phyloP scores from a whole-genome alignment of 2,888 invertebrate species.

The Tipula vernalis region DNA sequence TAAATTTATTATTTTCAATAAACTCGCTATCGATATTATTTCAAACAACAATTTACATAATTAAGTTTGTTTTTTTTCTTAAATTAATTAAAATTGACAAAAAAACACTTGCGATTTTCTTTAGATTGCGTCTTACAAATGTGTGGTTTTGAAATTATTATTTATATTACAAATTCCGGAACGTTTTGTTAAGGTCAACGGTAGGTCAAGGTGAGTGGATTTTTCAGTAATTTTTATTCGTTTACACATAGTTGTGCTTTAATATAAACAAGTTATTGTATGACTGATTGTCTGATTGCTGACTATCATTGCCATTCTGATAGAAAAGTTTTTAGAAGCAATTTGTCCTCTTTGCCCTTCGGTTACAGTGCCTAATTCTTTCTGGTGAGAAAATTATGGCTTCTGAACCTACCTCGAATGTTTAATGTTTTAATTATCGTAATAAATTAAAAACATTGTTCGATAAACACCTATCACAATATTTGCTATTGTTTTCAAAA shows the following conservation, averaged over 20 bases:
- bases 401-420: no score
- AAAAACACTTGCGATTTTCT: neutral
- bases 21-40: neutral
- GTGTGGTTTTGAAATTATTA: neutral
- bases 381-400: no score
- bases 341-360: no score
- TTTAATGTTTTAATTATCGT: neutral
- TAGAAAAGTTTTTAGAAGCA: no score
- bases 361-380: no score
- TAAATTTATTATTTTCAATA: neutral
- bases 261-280: no score
- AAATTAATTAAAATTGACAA: neutral
- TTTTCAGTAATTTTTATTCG: neutral
- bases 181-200: neutral
- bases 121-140: neutral
- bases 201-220: neutral
- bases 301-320: no score
- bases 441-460: no score
- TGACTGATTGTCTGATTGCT: no score
- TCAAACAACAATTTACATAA: neutral
- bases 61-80: neutral
- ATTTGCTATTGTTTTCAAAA: no score
- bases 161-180: neutral
- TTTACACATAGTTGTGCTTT: no score
- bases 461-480: no score